Evolutionary conservation across 2,888 invertebrate genomes (phyloP).

Genomic region (Unio delphinus): DNA sequence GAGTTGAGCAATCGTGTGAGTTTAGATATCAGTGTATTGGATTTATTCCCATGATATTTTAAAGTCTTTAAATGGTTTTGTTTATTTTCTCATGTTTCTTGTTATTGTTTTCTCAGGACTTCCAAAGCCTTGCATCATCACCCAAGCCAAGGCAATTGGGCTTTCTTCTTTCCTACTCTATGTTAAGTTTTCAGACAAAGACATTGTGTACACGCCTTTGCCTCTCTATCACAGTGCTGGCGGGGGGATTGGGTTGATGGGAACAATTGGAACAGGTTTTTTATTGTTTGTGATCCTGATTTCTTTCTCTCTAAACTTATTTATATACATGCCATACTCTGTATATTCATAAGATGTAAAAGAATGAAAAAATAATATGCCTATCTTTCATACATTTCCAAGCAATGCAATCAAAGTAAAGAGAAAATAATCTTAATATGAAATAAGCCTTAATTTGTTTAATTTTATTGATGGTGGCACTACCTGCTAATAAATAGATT

Average conservation of each 20-base stretch:
- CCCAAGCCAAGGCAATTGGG: slow-evolving; percentile 76
- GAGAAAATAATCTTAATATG: no score
- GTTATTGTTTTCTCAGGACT: slow-evolving; percentile 42
- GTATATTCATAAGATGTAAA: no score
- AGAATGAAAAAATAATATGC: no score
- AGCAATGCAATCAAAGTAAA: no score
- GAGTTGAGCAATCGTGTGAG: background rate
- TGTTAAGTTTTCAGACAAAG: slow-evolving; percentile 70
- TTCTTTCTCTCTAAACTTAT: no score
- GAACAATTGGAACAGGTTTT: slow-evolving; percentile 31
- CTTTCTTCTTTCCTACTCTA: slow-evolving; percentile 35
- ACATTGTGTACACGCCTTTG: slow-evolving; percentile 90
- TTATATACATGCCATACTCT: no score
- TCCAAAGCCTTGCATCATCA: slow-evolving; percentile 87
- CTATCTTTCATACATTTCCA: no score
- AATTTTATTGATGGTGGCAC: no score
- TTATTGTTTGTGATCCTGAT: background rate
- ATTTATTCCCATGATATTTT: background rate
- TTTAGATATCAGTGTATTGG: background rate
- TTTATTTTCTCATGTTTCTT: background rate
- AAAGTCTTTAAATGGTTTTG: background rate
- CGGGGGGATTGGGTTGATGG: slow-evolving; percentile 85
- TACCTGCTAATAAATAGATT: no score
- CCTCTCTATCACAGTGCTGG: slow-evolving; percentile 97
- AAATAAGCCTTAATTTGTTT: no score